Evolutionary conservation across 2,797 vertebrate species (phyloP), one percentile per base, ranked within the genome.

Genomic region (Sebastes flavidus): DNA sequence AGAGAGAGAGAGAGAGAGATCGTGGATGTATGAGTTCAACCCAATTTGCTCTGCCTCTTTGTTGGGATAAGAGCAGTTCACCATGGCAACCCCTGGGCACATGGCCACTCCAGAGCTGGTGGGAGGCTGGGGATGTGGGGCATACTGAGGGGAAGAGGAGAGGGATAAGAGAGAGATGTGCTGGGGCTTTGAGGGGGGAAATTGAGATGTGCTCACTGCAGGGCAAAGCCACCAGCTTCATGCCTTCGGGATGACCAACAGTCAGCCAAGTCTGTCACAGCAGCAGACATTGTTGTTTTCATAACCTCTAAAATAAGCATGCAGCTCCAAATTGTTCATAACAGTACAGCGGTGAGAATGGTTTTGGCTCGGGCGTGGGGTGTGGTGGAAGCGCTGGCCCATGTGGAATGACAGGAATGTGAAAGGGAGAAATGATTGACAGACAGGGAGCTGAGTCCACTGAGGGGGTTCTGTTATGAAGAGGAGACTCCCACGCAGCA

Each of bases 401-500:
- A 55, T 36, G 80, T 78, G 87, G 92, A 92, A 93, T 91, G 93
- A 81, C 61, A 87, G 69, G 92, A 94, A 94, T 94, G 91, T 80
- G 75, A 88, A 79, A 76, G 71, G 74, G 74, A 88, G 82, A 84
- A 86, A 81, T 86, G 80, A 88, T 54, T 85, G 87, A 91, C 80
- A 75, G 79, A 70, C 65, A 65, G 65, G 54, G 52, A 36, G 68
- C 74, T n/a, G 72, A 88, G 63, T 81, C 61, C 27, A 32, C 68
- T 29, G 24, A 87, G 85, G 79, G 73, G 72, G 69, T 62, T 87
- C 38, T 87, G 83, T 78, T 87, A 80, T 88, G 84, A 77, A 56
- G 87, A 85, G 65, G 78, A 56, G 79, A 94, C 89, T 92, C 91
- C 93, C 87, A 87, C 89, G 49, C 20, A 61, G 81, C 78, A 94